These are phyloP conservation scores for Bimastos eiseni DNA, from an alignment of 2,888 invertebrate species.

Conservation along the genomic window DNA sequence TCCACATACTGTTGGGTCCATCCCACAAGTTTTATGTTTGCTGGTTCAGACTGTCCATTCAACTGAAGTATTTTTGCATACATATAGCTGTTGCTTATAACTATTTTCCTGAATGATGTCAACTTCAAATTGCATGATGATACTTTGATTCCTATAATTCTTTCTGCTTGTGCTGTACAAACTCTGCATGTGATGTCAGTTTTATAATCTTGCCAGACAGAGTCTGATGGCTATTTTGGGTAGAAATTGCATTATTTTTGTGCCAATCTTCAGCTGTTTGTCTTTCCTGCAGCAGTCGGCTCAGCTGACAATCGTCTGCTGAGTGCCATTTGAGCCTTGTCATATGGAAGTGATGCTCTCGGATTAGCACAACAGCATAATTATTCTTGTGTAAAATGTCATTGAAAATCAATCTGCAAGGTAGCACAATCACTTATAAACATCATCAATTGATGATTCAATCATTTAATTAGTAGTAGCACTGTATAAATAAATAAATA, in stretches of 20 bases:
- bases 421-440: not conserved
- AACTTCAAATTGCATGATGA: not conserved
- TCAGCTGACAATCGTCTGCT: not conserved
- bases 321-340: not conserved
- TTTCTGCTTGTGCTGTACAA: not conserved
- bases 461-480: not conserved
- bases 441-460: not conserved
- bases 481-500: not conserved
- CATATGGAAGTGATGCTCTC: not conserved
- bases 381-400: not conserved
- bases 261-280: not conserved
- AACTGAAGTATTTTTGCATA: not conserved
- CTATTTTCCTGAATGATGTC: not conserved
- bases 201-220: not conserved
- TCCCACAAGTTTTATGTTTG: not conserved
- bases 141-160: not conserved
- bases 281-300: not conserved
- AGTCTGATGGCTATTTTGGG: not conserved
- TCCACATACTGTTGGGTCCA: not conserved
- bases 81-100: not conserved
- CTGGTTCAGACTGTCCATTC: not conserved
- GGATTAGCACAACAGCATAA: not conserved
- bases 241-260: constrained; percentile 8
- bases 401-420: not conserved
- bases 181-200: not conserved